Conservation (phyloP, 2,797 vertebrate genomes). For the Phoeniculus purpureus region DNA sequence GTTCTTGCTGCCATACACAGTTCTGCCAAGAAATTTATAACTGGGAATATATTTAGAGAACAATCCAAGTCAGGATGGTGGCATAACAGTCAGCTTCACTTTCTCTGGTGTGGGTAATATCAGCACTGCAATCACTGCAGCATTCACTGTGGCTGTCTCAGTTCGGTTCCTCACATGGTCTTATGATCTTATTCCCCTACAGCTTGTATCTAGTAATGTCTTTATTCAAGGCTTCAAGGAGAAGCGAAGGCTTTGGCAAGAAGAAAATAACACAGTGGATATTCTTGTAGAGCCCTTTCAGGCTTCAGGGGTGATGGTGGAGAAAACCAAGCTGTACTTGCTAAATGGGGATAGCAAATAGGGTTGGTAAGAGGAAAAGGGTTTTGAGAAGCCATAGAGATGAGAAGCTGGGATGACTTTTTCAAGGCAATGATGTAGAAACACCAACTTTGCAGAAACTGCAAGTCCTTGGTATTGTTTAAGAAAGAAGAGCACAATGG, state of each 20-base stretch:
- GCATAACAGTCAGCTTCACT: not conserved
- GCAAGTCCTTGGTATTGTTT: not conserved
- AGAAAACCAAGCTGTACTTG: not conserved
- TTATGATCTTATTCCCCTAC: not conserved
- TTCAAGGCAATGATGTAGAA: not conserved
- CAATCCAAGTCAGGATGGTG: accelerated
- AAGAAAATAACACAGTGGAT: not conserved
- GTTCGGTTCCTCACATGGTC: not conserved
- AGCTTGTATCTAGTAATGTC: not conserved
- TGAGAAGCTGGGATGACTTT: not conserved
- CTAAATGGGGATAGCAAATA: not conserved
- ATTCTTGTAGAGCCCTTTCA: not conserved
- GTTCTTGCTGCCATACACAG: not conserved
- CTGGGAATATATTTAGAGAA: not conserved
- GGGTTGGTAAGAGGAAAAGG: not conserved
- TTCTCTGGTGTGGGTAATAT: accelerated
- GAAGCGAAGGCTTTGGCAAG: not conserved
- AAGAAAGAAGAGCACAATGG: not conserved
- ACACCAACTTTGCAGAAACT: not conserved
- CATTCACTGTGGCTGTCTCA: accelerated
- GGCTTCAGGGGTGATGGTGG: not conserved
- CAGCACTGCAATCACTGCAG: not conserved
- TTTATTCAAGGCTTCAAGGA: not conserved
- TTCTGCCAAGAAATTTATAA: not conserved
- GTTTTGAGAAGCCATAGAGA: not conserved